A percentile compares a stretch with the other conserved stretches of the same genome.
Evolutionary conservation across 1,140 invertebrate species (phyloP).

Genomic region (Drosophila mayri): DNA sequence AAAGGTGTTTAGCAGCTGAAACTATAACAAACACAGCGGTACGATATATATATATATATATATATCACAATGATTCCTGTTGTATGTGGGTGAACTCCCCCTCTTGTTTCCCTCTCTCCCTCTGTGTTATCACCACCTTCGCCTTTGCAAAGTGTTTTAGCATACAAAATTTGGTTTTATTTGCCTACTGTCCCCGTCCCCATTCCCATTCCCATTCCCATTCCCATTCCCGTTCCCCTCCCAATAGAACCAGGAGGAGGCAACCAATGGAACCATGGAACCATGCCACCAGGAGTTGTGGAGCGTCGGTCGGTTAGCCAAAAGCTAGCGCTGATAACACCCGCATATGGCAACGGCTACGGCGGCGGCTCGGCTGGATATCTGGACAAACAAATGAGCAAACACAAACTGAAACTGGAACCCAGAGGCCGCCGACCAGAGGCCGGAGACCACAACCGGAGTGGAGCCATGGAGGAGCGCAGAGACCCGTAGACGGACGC

Average conservation of each 20-base stretch:
- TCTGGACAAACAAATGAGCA: constrained; percentile 79
- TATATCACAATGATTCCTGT: constrained; percentile 40
- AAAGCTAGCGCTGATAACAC: constrained; percentile 81
- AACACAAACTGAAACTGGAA: constrained; percentile 37
- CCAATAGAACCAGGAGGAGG: constrained; percentile 13
- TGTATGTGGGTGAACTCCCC: constrained; percentile 53
- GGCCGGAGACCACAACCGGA: constrained; percentile 2
- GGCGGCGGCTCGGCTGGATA: constrained; percentile 51
- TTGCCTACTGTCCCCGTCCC: constrained; percentile 48
- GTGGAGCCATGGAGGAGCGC: constrained; percentile 6
- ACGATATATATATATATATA: background rate
- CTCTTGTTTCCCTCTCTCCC: background rate
- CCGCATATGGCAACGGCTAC: constrained; percentile 61
- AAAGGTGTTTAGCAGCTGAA: constrained; percentile 76
- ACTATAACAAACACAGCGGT: constrained; percentile 65
- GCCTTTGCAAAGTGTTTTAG: constrained; percentile 80
- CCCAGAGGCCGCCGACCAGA: constrained; percentile 13
- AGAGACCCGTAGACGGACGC: constrained; percentile 29
- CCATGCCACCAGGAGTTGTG: constrained; percentile 13
- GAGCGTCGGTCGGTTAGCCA: constrained; percentile 54
- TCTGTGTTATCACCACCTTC: constrained; percentile 22
- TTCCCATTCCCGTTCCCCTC: too few species aligned
- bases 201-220: too few species aligned
- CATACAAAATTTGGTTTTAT: constrained; percentile 83
- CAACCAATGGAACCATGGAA: constrained; percentile 1